phyloP scores from a whole-genome alignment of 2,888 invertebrate genomes.

The Hypolimnas misippus region DNA sequence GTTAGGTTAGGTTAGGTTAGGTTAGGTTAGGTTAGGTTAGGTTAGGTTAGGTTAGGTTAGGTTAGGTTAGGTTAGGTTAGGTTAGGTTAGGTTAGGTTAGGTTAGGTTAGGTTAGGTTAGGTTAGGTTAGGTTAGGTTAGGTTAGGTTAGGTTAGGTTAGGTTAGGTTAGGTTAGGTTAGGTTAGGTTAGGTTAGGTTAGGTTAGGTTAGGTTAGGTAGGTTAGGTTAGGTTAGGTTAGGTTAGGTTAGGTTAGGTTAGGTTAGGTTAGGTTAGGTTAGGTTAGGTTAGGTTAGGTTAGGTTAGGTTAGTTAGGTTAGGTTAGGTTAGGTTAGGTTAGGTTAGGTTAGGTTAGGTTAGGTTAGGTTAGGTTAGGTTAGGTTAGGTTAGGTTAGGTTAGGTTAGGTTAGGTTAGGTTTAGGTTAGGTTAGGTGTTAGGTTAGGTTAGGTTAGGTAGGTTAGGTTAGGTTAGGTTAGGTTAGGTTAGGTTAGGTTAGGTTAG shows the following conservation, averaged over 20 bases:
- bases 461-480: constrained; percentile 9
- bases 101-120: constrained; percentile 15
- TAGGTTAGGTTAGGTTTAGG: constrained; percentile 20
- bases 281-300: constrained; percentile 9
- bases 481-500: constrained; percentile 13
- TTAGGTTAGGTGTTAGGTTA: too few species aligned
- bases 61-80: too few species aligned
- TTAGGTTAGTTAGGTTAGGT: constrained; percentile 10
- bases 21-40: constrained; percentile 8
- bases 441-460: too few species aligned
- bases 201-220: too few species aligned
- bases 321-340: constrained; percentile 7
- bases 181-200: too few species aligned
- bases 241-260: too few species aligned
- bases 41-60: constrained; percentile 4
- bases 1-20: constrained; percentile 9
- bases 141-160: too few species aligned
- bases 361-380: constrained; percentile 10
- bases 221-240: too few species aligned
- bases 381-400: constrained; percentile 20
- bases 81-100: constrained; percentile 17
- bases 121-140: not conserved
- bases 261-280: constrained; percentile 9
- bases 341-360: constrained; percentile 10
- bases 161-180: too few species aligned